Evolutionary conservation across 2,888 invertebrate genomes (phyloP).

Genomic region (Papilio demoleus): DNA sequence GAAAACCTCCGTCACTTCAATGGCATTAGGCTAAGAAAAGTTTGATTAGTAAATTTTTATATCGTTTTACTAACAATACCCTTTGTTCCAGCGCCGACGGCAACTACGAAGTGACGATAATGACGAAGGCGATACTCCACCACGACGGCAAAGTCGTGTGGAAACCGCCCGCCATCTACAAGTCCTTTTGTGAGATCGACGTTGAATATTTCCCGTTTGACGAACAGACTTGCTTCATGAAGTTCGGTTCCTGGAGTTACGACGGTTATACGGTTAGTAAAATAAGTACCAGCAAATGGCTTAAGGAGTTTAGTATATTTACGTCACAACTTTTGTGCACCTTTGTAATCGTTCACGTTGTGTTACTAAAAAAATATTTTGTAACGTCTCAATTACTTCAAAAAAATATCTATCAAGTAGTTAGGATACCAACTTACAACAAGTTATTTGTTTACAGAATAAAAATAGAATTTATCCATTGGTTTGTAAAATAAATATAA

Average conservation of each 20-base stretch:
- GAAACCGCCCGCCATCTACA: constrained; percentile 99
- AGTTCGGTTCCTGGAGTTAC: constrained; percentile 97
- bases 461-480: background rate
- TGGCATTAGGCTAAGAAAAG: too few species aligned
- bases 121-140: constrained; percentile 98
- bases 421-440: too few species aligned
- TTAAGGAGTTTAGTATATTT: background rate
- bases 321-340: background rate
- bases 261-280: constrained; percentile 94
- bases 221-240: constrained; percentile 97
- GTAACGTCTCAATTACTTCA: too few species aligned
- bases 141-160: constrained; percentile 96
- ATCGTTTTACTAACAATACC: constrained; percentile 59
- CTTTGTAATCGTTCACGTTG: background rate
- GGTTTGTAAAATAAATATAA: constrained; percentile 1
- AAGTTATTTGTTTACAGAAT: background rate
- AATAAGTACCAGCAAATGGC: background rate
- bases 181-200: constrained; percentile 97
- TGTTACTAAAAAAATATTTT: background rate
- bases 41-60: constrained; percentile 83
- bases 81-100: constrained; percentile 93
- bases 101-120: constrained; percentile 98
- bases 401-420: background rate
- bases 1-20: background rate
- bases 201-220: constrained; percentile 98